phyloP scores from a whole-genome alignment of 1,140 invertebrate genomes.

The Diorhabda sublineata region DNA sequence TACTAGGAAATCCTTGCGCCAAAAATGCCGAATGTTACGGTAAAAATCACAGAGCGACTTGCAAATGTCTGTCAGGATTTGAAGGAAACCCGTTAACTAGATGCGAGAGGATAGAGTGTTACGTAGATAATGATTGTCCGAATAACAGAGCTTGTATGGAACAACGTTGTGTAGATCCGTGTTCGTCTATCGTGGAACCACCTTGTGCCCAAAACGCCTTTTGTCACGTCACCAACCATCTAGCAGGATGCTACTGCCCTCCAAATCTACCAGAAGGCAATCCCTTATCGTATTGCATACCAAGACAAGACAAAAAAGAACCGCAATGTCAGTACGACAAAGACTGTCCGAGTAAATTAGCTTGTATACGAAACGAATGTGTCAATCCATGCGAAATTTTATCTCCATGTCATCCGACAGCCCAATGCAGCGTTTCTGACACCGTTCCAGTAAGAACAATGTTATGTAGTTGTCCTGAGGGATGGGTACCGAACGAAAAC shows the following conservation, averaged over 20 bases:
- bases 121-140: constrained; percentile 69
- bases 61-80: constrained; percentile 67
- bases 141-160: constrained; percentile 64
- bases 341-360: constrained; percentile 74
- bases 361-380: constrained; percentile 75
- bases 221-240: constrained; percentile 73
- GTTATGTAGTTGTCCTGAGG: constrained; percentile 79
- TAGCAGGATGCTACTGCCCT: constrained; percentile 71
- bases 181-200: constrained; percentile 55
- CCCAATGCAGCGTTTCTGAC: constrained; percentile 73
- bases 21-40: constrained; percentile 79
- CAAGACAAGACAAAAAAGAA: constrained; percentile 48
- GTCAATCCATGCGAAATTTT: constrained; percentile 73
- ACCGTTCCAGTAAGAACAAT: constrained; percentile 78
- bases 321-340: constrained; percentile 73
- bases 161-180: constrained; percentile 72
- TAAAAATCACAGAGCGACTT: constrained; percentile 68
- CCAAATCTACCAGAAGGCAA: constrained; percentile 69
- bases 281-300: constrained; percentile 69
- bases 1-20: constrained; percentile 73
- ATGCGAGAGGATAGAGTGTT: constrained; percentile 78
- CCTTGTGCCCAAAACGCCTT: constrained; percentile 77
- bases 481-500: constrained; percentile 71
- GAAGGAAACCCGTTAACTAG: constrained; percentile 70
- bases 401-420: constrained; percentile 65